Conservation (phyloP, 2,797 vertebrate species). For the Ispidina picta region DNA sequence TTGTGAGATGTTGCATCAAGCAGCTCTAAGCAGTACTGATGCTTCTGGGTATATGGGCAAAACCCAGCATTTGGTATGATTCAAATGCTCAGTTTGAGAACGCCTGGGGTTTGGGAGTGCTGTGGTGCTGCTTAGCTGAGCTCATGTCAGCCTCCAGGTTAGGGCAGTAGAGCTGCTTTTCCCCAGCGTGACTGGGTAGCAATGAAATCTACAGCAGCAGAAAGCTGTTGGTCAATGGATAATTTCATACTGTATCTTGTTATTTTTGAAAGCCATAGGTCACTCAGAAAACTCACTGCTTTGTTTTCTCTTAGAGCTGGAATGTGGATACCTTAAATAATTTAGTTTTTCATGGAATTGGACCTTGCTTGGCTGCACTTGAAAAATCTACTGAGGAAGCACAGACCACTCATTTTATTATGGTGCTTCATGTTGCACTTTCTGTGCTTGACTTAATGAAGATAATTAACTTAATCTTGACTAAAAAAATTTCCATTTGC, state of each 20-base stretch:
- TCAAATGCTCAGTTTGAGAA: neutral
- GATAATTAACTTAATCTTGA: neutral
- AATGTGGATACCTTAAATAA: neutral
- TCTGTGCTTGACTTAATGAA: neutral
- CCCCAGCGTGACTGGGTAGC: neutral
- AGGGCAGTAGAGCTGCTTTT: neutral
- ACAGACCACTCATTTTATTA: neutral
- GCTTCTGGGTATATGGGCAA: neutral
- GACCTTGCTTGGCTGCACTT: neutral
- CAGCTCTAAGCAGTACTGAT: neutral
- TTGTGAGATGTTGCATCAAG: constrained; percentile 18
- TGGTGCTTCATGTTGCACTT: neutral
- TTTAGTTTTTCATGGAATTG: neutral
- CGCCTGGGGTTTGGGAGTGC: neutral
- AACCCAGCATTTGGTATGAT: neutral
- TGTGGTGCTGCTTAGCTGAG: neutral
- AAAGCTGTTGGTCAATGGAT: neutral
- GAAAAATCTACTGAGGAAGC: neutral
- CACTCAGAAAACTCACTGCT: neutral
- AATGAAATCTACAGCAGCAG: neutral
- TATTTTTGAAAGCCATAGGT: neutral
- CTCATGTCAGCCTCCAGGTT: neutral
- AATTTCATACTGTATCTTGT: neutral
- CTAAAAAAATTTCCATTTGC: neutral
- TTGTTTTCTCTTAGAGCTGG: neutral